Evolutionary conservation across 2,113 vertebrate species (phyloP).

Genomic region (Hassar affinis): DNA sequence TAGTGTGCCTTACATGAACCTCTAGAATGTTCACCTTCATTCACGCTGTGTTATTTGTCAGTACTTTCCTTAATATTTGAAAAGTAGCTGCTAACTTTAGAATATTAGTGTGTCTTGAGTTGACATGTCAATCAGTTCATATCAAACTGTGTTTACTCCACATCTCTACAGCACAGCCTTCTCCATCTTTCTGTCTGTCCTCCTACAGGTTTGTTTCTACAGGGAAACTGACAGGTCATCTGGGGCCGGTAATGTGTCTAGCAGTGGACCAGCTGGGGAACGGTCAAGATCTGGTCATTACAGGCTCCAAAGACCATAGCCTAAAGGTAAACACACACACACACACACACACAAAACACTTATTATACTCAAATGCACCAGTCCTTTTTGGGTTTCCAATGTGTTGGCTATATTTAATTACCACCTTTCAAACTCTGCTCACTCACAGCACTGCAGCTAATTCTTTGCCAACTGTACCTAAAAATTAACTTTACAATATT

Average conservation of each 20-base stretch:
- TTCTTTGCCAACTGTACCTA: constrained; percentile 18
- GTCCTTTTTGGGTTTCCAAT: not conserved
- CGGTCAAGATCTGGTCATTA: constrained; percentile 92
- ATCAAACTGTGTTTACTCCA: not conserved
- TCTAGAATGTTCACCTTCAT: not conserved
- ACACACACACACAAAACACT: not conserved
- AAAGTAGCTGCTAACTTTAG: not conserved
- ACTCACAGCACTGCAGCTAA: constrained; percentile 21
- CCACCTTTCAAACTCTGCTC: constrained; percentile 33
- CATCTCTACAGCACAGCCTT: not conserved
- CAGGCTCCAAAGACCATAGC: constrained; percentile 96
- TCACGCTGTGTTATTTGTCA: not conserved
- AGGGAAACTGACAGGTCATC: constrained; percentile 91
- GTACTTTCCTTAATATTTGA: not conserved
- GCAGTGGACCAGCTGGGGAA: constrained; percentile 82
- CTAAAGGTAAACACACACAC: constrained; percentile 78
- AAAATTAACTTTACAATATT: constrained; percentile 32
- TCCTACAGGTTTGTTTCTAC: constrained; percentile 88
- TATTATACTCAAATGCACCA: not conserved
- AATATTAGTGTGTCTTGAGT: not conserved
- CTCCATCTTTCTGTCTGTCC: not conserved
- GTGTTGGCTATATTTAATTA: constrained; percentile 36
- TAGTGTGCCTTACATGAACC: not conserved
- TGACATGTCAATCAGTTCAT: not conserved
- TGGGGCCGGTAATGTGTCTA: constrained; percentile 92